Base-by-base conservation (phyloP, 2,113 vertebrate species). In the Chloropsis cyanopogon region DNA sequence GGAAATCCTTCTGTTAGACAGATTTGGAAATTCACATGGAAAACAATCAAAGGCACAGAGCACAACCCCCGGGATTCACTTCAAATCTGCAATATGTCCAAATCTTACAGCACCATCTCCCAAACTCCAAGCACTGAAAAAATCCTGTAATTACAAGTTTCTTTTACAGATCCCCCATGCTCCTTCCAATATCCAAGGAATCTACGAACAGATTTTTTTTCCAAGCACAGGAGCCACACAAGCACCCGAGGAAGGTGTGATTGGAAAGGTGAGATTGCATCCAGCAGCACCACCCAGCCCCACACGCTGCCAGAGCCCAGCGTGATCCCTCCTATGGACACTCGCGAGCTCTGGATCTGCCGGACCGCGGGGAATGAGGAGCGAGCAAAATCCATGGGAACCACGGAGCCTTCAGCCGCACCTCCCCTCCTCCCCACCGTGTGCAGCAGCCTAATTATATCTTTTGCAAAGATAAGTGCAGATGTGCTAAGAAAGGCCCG, bases 401-500 rank as follows among this genome's bases (percentile, higher is more conserved):
- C 4, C 1, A 33, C 20, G 37, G 21, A n/a, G 24, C 14, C 25
- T 23, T 22, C 2, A 22, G 71, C 33, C 23, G 47, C 46, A 2
- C 39, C 39, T 11, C 44, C 64, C 57, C 64, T 47, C 71, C 71
- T 25, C 66, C 75, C 29, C 80, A 63, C 4, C 47, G 41, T 33
- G 7, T 35, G 87, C 86, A 42, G 37, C 64, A 68, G 69, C 93
- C 93, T 86, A 88, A 94, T 95, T 93, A 56, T 70, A 92, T 88
- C 95, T 82, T 8, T 10, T 47, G 88, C 92, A 37, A 12, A 88
- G 95, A 95, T 37, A 46, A 82, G 82, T 61, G 95, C 92, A 90
- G 93, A 94, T 96, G 95, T 92, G 90, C 96, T 49, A 29, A 56
- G 93, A 79, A 77, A 70, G 92, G 75, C 92, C 28, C 88, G 29